phyloP scores from a whole-genome alignment of 2,797 vertebrate genomes.

The Eptatretus atami region DNA sequence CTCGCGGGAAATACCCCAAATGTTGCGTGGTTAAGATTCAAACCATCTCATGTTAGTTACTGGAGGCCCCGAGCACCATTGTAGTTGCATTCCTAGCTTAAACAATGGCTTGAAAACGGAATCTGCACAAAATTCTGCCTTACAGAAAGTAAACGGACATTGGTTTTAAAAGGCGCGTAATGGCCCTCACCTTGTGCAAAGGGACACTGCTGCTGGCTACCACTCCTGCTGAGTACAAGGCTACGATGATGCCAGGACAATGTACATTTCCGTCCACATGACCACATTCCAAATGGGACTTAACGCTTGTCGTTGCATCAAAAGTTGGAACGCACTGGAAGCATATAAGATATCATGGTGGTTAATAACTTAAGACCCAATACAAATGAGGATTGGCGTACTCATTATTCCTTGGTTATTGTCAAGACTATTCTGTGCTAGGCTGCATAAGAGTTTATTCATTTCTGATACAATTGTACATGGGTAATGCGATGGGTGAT shows the following conservation, averaged over 20 bases:
- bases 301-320: slow-evolving; percentile 50
- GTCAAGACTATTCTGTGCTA: no score
- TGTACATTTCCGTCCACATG: slow-evolving; percentile 69
- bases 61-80: not conserved
- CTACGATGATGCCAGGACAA: slow-evolving; percentile 59
- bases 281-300: slow-evolving; percentile 75
- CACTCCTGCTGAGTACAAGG: slow-evolving; percentile 84
- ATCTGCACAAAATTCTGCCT: not conserved
- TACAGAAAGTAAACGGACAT: not conserved
- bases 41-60: no score
- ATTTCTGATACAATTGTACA: no score
- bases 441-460: no score
- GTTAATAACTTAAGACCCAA: not conserved
- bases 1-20: no score
- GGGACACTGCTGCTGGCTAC: slow-evolving; percentile 69
- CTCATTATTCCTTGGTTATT: not conserved
- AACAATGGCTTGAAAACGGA: no score
- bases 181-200: slow-evolving; percentile 30
- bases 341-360: slow-evolving; percentile 9
- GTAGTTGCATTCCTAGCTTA: not conserved
- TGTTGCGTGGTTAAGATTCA: no score
- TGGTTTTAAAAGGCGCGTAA: not conserved
- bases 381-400: not conserved
- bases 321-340: slow-evolving; percentile 64
- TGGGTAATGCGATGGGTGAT: no score